A percentile compares a stretch with the other conserved stretches of the same genome.
Evolutionary conservation across 2,888 invertebrate genomes (phyloP).

Genomic region (Stomorhina lunata): DNA sequence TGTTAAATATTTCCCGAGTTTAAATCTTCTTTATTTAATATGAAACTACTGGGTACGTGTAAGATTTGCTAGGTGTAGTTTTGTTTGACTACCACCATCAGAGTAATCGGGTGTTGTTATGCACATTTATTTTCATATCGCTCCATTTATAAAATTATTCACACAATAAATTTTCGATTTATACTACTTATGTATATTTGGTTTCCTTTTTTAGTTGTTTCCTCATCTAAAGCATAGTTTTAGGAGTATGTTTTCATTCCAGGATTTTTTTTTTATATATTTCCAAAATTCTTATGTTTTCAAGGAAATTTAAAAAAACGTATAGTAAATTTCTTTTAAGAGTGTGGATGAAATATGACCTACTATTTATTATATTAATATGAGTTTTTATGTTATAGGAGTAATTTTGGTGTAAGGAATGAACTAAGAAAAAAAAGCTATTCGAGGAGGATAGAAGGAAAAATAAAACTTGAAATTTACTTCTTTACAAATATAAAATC

Average conservation of each 20-base stretch:
- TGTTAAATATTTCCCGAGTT: too few relatives aligned
- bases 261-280: neutral
- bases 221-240: neutral
- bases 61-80: too few relatives aligned
- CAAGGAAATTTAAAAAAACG: neutral
- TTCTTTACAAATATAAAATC: too few relatives aligned
- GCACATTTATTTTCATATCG: conserved; percentile 60
- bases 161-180: conserved; percentile 66
- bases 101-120: conserved; percentile 48
- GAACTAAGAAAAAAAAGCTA: too few relatives aligned
- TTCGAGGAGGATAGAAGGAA: too few relatives aligned
- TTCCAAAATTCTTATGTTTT: neutral
- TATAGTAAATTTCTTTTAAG: neutral
- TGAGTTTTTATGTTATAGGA: neutral
- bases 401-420: neutral
- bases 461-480: too few relatives aligned
- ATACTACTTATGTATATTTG: neutral
- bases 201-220: neutral
- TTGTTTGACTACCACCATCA: too few relatives aligned
- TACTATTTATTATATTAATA: conserved; percentile 23
- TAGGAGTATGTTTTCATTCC: neutral
- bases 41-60: too few relatives aligned
- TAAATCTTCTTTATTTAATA: too few relatives aligned
- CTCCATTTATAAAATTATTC: conserved; percentile 68
- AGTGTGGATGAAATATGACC: conserved; percentile 26